Base-by-base conservation (phyloP, 2,888 invertebrate genomes). In the Apotomis capreana region DNA sequence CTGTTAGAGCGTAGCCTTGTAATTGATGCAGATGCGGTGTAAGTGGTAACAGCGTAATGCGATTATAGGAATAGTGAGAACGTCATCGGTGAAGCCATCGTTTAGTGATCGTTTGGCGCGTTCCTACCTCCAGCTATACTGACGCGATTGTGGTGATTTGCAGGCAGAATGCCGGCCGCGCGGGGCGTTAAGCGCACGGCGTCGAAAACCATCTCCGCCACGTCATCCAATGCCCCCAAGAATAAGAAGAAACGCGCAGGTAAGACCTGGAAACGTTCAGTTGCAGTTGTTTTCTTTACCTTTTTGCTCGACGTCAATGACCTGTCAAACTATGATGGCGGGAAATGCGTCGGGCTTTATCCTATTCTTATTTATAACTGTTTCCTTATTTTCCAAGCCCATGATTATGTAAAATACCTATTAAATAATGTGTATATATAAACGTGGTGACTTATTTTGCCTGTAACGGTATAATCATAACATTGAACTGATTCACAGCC, bases 181-280 rank as follows among this genome's bases (percentile, higher is more conserved):
- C 88, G 93, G 80, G 93, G 93, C 79, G 89, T 91, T 75, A 93
- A 94, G 84, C 89, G 94, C 81, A 81, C 93, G 77, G 93, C 93
- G 78, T 91, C 93, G 65, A 93, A 93, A 84, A 82, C 90, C 63
- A 84, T 89, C 62, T 79, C 88, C 40, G 78, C 90, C 51, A 76
- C 90, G 76, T 82, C 89, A 62, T 81, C 91, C 63, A 78, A 89
- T 74, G 89, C 78, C 10, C 87, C 92, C 26, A 93, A 92, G 85
- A 93, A 88, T 78, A 94, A 93, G 89, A 93, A 93, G 84, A 94
- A 93, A 87, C 92, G 92, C 79, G 89, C 88, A 89, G 88, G 92
- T 92, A 77, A 89, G 91, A 82, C 64, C 75, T 74, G 73, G 58
- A 75, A 81, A 77, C 77, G 77, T 80, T 78, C 80, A 83, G 82